Evolutionary conservation across 2,113 vertebrate species (phyloP).

Genomic region (Epinephelus fuscoguttatus): DNA sequence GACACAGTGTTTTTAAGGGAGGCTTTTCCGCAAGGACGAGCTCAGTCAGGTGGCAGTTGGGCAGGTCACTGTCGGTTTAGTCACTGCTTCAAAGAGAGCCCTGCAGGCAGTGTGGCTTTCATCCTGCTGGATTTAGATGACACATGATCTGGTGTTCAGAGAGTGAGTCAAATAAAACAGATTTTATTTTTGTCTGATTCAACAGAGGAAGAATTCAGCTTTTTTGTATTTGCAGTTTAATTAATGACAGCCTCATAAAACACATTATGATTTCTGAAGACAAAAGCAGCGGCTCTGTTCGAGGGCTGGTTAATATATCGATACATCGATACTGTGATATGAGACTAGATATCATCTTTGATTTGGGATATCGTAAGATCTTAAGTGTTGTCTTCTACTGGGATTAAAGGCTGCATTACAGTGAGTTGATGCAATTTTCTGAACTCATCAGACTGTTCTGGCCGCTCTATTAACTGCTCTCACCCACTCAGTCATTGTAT

Average conservation of each 20-base stretch:
- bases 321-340: no score
- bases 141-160: background rate
- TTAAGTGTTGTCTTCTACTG: no score
- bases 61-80: conserved; percentile 26
- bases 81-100: conserved; percentile 3
- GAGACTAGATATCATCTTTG: no score
- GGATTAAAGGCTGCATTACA: no score
- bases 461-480: no score
- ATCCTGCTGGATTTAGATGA: conserved; percentile 15
- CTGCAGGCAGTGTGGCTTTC: conserved; percentile 24
- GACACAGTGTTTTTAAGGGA: background rate
- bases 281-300: no score
- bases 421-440: no score
- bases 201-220: background rate
- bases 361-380: no score
- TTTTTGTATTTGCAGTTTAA: background rate
- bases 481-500: no score
- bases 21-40: background rate
- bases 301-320: no score
- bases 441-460: no score
- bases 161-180: background rate
- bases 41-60: conserved; percentile 30
- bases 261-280: background rate
- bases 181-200: background rate
- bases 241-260: background rate